These are phyloP conservation scores for Drosophila burlai DNA, from an alignment of 1,140 invertebrate genomes.

Conservation along the genomic window DNA sequence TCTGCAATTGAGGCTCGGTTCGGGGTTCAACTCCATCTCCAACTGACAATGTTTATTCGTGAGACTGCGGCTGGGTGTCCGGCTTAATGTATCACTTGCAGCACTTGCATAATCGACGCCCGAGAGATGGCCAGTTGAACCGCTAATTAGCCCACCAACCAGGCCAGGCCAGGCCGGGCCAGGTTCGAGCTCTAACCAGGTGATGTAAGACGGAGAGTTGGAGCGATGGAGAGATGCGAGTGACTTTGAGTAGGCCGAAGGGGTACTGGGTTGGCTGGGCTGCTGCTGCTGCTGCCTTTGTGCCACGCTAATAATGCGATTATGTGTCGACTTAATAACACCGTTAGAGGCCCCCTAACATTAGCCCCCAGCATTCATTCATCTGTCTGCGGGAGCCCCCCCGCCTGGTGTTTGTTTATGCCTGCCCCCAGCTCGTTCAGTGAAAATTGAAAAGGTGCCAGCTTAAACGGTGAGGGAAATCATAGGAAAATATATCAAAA, in stretches of 20 bases:
- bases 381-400: not conserved
- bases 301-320: constrained; percentile 75
- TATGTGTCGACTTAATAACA: constrained; percentile 71
- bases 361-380: constrained; percentile 16
- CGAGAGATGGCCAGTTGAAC: constrained; percentile 40
- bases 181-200: not conserved
- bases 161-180: constrained; percentile 8
- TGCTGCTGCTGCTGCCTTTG: constrained; percentile 6
- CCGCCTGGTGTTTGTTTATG: not conserved
- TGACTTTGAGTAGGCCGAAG: constrained; percentile 19
- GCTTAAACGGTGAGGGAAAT: constrained; percentile 7
- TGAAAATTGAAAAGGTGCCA: not conserved
- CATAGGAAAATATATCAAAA: too few species aligned
- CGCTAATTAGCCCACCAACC: constrained; percentile 55
- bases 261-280: constrained; percentile 20
- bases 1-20: too few species aligned
- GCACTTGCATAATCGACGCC: constrained; percentile 55
- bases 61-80: constrained; percentile 1
- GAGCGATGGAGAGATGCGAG: not conserved
- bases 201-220: constrained; percentile 20
- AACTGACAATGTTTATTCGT: not conserved
- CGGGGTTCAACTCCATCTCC: not conserved
- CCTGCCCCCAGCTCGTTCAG: not conserved
- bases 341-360: constrained; percentile 45
- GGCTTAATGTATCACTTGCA: constrained; percentile 19